A percentile compares a stretch with the other conserved stretches of the same genome.
These are phyloP conservation scores for Potamilus streckersoni DNA, from an alignment of 1,140 invertebrate genomes.

Conservation along the genomic window DNA sequence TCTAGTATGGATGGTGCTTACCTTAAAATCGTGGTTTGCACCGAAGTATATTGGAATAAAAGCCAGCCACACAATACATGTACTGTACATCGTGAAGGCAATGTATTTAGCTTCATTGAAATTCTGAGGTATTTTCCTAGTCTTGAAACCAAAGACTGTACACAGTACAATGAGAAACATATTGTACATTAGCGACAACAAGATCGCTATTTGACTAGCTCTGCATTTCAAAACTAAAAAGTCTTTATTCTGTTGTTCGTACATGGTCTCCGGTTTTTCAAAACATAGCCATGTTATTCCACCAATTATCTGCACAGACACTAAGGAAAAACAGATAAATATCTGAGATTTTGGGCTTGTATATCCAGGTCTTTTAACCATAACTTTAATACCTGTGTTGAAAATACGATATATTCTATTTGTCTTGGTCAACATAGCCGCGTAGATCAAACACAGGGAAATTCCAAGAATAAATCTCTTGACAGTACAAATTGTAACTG, in stretches of 20 bases:
- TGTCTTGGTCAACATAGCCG: conserved; percentile 82
- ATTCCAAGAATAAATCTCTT: conserved; percentile 77
- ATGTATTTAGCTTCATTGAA: conserved; percentile 96
- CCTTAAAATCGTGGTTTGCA: conserved; percentile 63
- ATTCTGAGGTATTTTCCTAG: conserved; percentile 93
- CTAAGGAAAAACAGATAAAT: conserved; percentile 85
- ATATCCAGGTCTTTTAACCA: conserved; percentile 89
- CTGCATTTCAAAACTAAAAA: conserved; percentile 75
- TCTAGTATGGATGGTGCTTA: conserved; percentile 27
- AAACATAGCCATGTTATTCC: conserved; percentile 74
- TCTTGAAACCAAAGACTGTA: conserved; percentile 82
- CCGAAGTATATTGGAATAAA: conserved; percentile 81
- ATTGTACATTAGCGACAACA: conserved; percentile 81
- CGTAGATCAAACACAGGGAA: conserved; percentile 79
- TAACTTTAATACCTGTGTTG: conserved; percentile 79
- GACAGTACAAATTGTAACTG: conserved; percentile 73
- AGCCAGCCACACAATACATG: conserved; percentile 81
- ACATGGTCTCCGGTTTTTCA: conserved; percentile 69
- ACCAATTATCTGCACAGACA: conserved; percentile 69
- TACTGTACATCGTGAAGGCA: conserved; percentile 97
- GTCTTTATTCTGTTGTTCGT: conserved; percentile 53
- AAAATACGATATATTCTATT: conserved; percentile 81
- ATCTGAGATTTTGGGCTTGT: conserved; percentile 95
- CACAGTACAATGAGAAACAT: conserved; percentile 80
- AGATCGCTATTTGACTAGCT: conserved; percentile 78